These are phyloP conservation scores for Drosophila greeni DNA, from an alignment of 2,888 invertebrate species.

Conservation along the genomic window DNA sequence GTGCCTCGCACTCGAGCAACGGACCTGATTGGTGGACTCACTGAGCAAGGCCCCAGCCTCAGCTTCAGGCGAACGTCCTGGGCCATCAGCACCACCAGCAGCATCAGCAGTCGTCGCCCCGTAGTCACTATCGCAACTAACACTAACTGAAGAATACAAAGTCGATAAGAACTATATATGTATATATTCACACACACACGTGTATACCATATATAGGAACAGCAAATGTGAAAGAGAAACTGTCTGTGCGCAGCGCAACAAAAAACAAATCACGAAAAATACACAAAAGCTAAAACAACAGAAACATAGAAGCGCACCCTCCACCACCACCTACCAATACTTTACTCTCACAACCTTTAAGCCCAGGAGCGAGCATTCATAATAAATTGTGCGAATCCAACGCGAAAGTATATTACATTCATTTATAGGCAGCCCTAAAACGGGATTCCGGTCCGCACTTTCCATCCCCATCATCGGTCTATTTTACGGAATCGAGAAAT, in stretches of 20 bases:
- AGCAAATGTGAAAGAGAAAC: conserved; percentile 68
- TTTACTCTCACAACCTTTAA: conserved; percentile 22
- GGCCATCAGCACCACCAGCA: conserved; percentile 44
- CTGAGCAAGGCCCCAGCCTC: conserved; percentile 63
- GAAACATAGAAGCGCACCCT: conserved; percentile 24
- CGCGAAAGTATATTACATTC: conserved; percentile 30
- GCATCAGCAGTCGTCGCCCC: conserved; percentile 34
- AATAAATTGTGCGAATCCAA: conserved; percentile 36
- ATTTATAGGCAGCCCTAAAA: conserved; percentile 34
- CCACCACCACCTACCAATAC: conserved; percentile 29
- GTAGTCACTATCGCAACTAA: conserved; percentile 55
- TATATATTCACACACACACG: conserved; percentile 34
- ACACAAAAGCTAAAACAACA: conserved; percentile 28
- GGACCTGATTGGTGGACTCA: conserved; percentile 80
- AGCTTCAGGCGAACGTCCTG: conserved; percentile 39
- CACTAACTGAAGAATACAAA: conserved; percentile 29
- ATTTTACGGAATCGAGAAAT: conserved; percentile 29
- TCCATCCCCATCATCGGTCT: conserved; percentile 15
- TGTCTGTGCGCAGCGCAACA: conserved; percentile 70
- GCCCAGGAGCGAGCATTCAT: conserved; percentile 31
- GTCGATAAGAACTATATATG: conserved; percentile 45
- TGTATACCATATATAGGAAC: conserved; percentile 59
- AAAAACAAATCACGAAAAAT: conserved; percentile 31
- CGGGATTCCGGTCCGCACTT: background rate
- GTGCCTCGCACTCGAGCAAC: conserved; percentile 74